These are phyloP conservation scores for Terrapene triunguis DNA, from an alignment of 2,113 vertebrate genomes.

Conservation along the genomic window DNA sequence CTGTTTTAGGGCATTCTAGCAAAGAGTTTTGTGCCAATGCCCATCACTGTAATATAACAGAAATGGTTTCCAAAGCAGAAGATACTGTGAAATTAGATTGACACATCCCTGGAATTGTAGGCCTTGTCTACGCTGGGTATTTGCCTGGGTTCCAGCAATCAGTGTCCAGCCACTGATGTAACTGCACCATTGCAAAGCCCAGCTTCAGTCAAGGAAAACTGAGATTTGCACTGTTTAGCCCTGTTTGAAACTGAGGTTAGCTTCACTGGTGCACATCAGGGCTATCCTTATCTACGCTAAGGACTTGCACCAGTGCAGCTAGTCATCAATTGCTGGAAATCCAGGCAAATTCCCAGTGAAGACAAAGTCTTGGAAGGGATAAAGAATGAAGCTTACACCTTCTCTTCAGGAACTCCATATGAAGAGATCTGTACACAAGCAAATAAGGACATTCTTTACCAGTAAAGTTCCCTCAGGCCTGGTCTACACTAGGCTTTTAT, in stretches of 20 bases:
- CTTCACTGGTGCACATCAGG: fast-evolving
- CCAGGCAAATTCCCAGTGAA: background rate
- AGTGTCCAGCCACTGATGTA: background rate
- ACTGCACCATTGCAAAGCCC: background rate
- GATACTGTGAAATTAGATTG: background rate
- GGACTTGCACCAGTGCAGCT: background rate
- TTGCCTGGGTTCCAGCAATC: background rate
- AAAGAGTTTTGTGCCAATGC: conserved; percentile 13
- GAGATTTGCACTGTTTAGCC: fast-evolving
- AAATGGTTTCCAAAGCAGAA: conserved; percentile 34
- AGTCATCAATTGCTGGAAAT: background rate
- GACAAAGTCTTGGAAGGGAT: background rate
- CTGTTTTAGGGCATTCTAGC: no score
- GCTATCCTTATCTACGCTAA: background rate
- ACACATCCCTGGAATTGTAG: background rate
- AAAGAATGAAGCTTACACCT: background rate
- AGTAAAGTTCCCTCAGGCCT: background rate
- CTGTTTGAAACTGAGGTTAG: background rate
- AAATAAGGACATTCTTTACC: background rate
- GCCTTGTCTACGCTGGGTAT: background rate
- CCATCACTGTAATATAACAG: background rate
- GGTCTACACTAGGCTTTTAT: no score
- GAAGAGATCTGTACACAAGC: background rate
- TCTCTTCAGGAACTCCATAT: background rate
- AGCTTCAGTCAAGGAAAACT: background rate